These are phyloP conservation scores for Micromussa lordhowensis DNA, from an alignment of 92 coral and sea anemone species.

Conservation along the genomic window DNA sequence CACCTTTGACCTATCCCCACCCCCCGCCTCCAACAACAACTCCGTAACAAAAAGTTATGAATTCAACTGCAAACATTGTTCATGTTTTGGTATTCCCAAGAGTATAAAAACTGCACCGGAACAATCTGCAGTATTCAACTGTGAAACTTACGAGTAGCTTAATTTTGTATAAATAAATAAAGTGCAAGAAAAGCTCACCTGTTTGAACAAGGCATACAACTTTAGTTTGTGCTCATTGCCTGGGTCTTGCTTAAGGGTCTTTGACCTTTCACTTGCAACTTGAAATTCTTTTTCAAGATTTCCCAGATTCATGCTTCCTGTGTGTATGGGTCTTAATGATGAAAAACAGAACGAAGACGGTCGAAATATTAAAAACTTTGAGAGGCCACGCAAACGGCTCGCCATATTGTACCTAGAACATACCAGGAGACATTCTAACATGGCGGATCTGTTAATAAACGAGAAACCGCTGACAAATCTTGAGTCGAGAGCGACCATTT, in stretches of 20 bases:
- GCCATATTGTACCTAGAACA: conserved; percentile 10
- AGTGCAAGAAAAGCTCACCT: conserved; percentile 51
- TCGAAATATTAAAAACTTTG: conserved; percentile 28
- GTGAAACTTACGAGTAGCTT: no score
- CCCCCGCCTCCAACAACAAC: no score
- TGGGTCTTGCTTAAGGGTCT: conserved; percentile 91
- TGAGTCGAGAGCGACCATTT: background rate
- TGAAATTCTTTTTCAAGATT: conserved; percentile 68
- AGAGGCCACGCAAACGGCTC: conserved; percentile 8
- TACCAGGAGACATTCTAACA: background rate
- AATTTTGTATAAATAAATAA: no score
- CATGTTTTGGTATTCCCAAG: no score
- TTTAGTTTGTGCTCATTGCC: conserved; percentile 94
- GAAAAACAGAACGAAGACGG: conserved; percentile 18
- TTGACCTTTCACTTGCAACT: conserved; percentile 81
- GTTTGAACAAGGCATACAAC: conserved; percentile 96
- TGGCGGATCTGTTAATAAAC: background rate
- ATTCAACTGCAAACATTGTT: no score
- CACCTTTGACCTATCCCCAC: no score
- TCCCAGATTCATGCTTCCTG: conserved; percentile 47
- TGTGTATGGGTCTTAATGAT: conserved; percentile 53
- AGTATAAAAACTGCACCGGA: no score
- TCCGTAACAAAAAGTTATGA: no score
- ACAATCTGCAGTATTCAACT: no score
- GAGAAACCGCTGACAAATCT: conserved; percentile 26